Evolutionary conservation across 2,888 invertebrate genomes (phyloP).

Genomic region (Proisotoma minuta): DNA sequence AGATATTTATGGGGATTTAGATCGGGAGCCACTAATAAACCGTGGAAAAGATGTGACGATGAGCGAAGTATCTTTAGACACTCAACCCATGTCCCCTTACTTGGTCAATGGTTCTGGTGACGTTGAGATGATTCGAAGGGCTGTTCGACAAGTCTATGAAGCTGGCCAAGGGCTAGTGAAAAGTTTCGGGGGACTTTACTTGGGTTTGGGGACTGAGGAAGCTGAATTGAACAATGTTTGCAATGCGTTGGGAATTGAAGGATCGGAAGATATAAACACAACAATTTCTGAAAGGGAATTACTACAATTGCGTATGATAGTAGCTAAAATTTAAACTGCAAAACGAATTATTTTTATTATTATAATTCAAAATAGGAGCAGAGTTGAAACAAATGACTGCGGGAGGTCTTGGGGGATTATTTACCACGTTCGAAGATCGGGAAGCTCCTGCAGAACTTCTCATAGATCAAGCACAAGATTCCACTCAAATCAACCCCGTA

Average conservation of each 20-base stretch:
- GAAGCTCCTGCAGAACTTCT: not conserved
- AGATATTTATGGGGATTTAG: slow-evolving; percentile 12
- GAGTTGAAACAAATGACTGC: not conserved
- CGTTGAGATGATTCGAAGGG: not conserved
- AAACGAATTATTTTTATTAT: too few relatives aligned
- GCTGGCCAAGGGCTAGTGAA: slow-evolving; percentile 10
- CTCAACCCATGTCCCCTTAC: not conserved
- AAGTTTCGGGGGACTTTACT: slow-evolving; percentile 7
- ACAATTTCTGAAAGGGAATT: too few relatives aligned
- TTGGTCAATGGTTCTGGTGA: too few relatives aligned
- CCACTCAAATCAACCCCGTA: too few relatives aligned
- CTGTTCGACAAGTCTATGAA: not conserved
- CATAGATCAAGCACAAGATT: not conserved
- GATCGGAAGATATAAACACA: not conserved
- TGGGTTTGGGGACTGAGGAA: slow-evolving; percentile 10
- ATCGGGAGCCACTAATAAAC: not conserved
- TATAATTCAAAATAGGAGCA: not conserved
- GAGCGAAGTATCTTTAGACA: not conserved
- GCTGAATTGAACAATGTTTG: not conserved
- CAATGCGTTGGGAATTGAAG: not conserved
- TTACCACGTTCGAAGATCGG: not conserved
- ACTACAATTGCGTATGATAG: too few relatives aligned
- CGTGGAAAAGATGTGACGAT: too few relatives aligned
- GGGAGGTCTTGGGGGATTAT: slow-evolving; percentile 12
- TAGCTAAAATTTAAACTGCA: too few relatives aligned